A percentile compares a stretch with the other conserved stretches of the same genome.
Conservation (phyloP, 2,113 vertebrate genomes). For the Eonycteris spelaea region DNA sequence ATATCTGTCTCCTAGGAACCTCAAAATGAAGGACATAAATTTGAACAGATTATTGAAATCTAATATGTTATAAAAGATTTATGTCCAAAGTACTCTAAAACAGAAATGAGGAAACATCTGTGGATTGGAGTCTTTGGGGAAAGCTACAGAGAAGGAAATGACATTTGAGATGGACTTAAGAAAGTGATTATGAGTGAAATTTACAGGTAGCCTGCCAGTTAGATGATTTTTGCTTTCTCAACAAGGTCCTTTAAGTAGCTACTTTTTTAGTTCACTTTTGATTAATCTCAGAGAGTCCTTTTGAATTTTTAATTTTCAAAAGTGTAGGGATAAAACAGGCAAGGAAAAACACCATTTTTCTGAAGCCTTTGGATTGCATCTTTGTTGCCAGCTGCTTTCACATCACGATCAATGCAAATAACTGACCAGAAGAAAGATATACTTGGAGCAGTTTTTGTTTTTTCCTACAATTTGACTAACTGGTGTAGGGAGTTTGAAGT, state of each 20-base stretch:
- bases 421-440: background rate
- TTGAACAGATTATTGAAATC: background rate
- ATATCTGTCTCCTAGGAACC: background rate
- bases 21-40: background rate
- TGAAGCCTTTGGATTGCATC: background rate
- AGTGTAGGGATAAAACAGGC: background rate
- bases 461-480: background rate
- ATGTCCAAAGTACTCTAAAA: background rate
- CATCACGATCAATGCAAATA: background rate
- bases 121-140: background rate
- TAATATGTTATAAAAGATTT: background rate
- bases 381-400: background rate
- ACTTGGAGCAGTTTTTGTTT: background rate
- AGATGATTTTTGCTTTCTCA: background rate
- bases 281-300: background rate
- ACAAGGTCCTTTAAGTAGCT: background rate
- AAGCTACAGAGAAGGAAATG: background rate
- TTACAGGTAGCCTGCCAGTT: background rate
- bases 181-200: conserved; percentile 10
- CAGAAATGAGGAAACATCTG: background rate
- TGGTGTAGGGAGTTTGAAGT: background rate
- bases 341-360: background rate
- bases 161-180: background rate
- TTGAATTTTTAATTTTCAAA: conserved; percentile 22
- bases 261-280: background rate